Evolutionary conservation across 2,113 vertebrate genomes (phyloP).

Genomic region (Coptodon bakossiorum): DNA sequence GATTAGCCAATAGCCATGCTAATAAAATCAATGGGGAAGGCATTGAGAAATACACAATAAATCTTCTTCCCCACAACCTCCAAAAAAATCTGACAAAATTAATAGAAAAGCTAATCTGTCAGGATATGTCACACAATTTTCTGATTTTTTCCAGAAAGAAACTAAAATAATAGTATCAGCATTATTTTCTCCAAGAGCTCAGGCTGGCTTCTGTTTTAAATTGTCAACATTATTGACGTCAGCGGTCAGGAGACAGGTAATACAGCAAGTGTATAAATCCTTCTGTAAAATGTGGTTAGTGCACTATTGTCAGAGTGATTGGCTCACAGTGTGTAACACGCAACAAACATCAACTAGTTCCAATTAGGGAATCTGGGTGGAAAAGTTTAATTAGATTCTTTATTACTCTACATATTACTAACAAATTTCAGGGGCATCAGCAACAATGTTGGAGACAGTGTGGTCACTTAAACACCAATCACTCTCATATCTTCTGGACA

Average conservation of each 20-base stretch:
- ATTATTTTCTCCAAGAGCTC: neutral
- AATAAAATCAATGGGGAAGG: neutral
- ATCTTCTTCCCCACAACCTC: neutral
- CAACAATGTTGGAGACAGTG: neutral
- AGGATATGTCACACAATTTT: neutral
- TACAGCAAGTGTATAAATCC: neutral
- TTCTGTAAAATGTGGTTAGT: neutral
- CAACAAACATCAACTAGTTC: neutral
- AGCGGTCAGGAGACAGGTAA: neutral
- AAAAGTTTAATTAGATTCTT: neutral
- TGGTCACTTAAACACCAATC: neutral
- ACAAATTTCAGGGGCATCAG: neutral
- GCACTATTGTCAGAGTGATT: neutral
- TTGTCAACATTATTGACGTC: neutral
- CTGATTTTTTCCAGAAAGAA: neutral
- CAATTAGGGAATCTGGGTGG: neutral
- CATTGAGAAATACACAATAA: neutral
- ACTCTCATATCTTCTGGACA: neutral
- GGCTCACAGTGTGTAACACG: neutral
- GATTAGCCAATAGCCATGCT: neutral
- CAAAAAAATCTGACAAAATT: neutral
- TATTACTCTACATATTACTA: neutral
- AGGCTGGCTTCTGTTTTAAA: neutral
- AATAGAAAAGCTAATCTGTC: neutral
- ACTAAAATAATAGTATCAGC: neutral